Evolutionary conservation across 2,888 invertebrate genomes (phyloP).

Genomic region (Linnaemya tessellans): DNA sequence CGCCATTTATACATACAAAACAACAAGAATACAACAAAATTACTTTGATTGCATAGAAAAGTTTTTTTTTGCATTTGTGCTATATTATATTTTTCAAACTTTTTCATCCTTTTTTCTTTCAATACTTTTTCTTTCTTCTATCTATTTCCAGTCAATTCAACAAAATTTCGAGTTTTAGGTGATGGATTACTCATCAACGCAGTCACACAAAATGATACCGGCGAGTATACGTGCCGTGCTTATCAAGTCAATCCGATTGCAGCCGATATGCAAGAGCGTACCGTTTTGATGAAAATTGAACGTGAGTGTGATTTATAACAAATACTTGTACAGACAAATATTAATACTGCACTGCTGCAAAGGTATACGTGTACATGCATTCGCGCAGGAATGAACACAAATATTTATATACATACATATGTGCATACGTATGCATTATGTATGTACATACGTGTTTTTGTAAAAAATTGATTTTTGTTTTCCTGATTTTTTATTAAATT

Average conservation of each 20-base stretch:
- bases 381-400: too few relatives aligned
- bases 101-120: conserved; percentile 3
- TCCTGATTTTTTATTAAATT: too few relatives aligned
- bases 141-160: conserved; percentile 75
- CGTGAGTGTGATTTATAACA: conserved; percentile 84
- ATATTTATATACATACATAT: neutral
- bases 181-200: conserved; percentile 85
- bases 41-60: conserved; percentile 46
- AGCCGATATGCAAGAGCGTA: conserved; percentile 84
- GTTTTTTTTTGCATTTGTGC: conserved; percentile 5
- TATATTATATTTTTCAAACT: conserved; percentile 14
- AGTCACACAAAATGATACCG: conserved; percentile 85
- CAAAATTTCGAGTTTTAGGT: conserved; percentile 84
- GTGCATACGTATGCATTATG: neutral
- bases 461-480: conserved; percentile 39
- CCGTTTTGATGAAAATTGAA: conserved; percentile 85
- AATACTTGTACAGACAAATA: conserved; percentile 2
- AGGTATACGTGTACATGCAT: neutral
- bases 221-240: conserved; percentile 86
- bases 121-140: conserved; percentile 60
- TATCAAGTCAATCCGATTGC: conserved; percentile 84
- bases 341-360: neutral
- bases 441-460: neutral
- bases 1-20: conserved; percentile 11
- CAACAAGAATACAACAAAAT: conserved; percentile 29